Evolutionary conservation across 2,113 vertebrate genomes (phyloP).

Genomic region (Alethe diademata): DNA sequence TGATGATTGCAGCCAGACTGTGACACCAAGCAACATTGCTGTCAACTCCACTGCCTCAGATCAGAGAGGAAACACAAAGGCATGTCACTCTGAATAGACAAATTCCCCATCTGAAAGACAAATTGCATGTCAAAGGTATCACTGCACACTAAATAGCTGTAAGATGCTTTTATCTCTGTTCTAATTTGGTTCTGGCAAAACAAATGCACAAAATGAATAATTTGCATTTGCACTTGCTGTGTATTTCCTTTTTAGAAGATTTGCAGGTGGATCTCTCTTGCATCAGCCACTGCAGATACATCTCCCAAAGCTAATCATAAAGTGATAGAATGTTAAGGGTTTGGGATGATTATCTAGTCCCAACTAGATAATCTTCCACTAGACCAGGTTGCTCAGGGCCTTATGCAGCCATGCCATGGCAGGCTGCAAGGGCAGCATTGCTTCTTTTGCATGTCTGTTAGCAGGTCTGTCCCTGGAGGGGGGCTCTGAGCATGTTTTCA

Average conservation of each 20-base stretch:
- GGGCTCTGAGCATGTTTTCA: background rate
- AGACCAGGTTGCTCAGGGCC: background rate
- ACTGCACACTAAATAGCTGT: background rate
- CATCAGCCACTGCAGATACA: background rate
- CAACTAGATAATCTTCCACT: background rate
- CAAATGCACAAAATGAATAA: background rate
- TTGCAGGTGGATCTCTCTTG: background rate
- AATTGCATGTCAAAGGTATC: slow-evolving; percentile 15
- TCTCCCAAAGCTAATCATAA: background rate
- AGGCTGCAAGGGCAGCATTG: background rate
- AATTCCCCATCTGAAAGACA: slow-evolving; percentile 24
- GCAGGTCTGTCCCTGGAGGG: background rate
- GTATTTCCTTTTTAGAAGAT: background rate
- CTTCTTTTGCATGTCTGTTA: background rate
- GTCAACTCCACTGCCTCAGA: background rate
- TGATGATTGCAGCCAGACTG: slow-evolving; percentile 9
- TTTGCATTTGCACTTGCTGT: background rate
- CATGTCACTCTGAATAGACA: background rate
- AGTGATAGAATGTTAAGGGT: background rate
- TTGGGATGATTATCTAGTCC: background rate
- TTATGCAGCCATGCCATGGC: background rate
- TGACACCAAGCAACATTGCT: background rate
- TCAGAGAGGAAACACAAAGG: slow-evolving; percentile 29
- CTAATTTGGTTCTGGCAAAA: slow-evolving; percentile 5
- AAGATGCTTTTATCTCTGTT: background rate